Evolutionary conservation across 2,797 vertebrate genomes (phyloP).

Genomic region (Silurus aristotelis): DNA sequence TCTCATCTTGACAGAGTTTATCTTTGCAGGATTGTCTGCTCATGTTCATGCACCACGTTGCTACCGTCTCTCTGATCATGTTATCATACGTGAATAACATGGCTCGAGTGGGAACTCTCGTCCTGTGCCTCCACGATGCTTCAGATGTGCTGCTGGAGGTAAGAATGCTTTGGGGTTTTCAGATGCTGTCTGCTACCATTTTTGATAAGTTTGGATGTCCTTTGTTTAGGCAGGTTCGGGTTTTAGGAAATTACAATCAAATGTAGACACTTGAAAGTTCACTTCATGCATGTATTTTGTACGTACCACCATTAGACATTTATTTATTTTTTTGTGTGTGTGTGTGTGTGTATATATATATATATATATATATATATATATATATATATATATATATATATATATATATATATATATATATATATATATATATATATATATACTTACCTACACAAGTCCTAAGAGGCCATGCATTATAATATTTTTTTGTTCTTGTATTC

Average conservation of each 20-base stretch:
- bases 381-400: no score
- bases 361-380: no score
- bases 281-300: neutral
- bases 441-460: no score
- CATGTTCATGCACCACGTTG: constrained; percentile 93
- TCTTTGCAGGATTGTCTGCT: constrained; percentile 88
- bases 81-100: constrained; percentile 97
- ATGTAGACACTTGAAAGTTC: neutral
- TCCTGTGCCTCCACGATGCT: constrained; percentile 90
- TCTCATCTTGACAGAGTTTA: constrained; percentile 18
- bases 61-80: constrained; percentile 83
- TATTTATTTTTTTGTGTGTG: neutral
- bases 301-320: neutral
- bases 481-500: no score
- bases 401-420: no score
- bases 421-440: no score
- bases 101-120: constrained; percentile 89
- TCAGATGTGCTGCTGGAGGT: constrained; percentile 93
- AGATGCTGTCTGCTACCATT: neutral
- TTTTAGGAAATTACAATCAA: neutral
- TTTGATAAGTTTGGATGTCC: neutral
- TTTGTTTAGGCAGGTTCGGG: neutral
- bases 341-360: no score
- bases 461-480: no score
- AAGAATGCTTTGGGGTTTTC: constrained; percentile 49